These are phyloP conservation scores for Zeugodacus cucurbitae DNA, from an alignment of 1,140 invertebrate genomes.

Conservation along the genomic window DNA sequence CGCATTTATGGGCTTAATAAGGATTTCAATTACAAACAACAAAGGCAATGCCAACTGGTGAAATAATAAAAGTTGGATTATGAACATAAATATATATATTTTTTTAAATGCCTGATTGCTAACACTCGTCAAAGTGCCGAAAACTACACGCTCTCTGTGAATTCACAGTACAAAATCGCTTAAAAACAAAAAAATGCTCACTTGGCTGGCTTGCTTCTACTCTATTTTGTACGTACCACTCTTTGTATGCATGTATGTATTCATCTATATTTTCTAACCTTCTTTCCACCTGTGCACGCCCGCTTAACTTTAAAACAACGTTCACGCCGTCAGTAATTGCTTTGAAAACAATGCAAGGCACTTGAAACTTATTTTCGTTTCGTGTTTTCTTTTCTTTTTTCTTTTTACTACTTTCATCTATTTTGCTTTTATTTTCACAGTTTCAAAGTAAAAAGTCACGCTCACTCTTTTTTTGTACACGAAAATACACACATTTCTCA, in stretches of 20 bases:
- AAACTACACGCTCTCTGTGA: not conserved
- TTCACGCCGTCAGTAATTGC: slow-evolving; percentile 7
- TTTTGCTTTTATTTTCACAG: not conserved
- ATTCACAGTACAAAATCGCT: not conserved
- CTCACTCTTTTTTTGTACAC: not conserved
- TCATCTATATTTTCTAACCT: not conserved
- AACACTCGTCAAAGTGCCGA: not conserved
- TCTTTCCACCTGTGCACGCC: not conserved
- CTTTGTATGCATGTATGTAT: not conserved
- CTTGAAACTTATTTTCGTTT: not conserved
- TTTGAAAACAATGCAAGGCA: slow-evolving; percentile 6
- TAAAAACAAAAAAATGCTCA: not conserved
- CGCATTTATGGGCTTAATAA: not conserved
- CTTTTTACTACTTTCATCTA: not conserved
- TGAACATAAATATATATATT: not conserved
- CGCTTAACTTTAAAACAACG: not conserved
- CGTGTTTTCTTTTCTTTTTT: not conserved
- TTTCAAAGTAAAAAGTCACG: slow-evolving; percentile 11
- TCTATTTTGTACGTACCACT: not conserved
- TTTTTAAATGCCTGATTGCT: too few species aligned
- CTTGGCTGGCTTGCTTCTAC: not conserved
- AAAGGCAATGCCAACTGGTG: not conserved
- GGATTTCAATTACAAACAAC: not conserved
- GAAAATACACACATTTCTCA: not conserved
- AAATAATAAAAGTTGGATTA: not conserved